Evolutionary conservation across 2,888 invertebrate species (phyloP), one percentile per base, ranked within the genome.

Genomic region (Amphipyra tragopoginis): DNA sequence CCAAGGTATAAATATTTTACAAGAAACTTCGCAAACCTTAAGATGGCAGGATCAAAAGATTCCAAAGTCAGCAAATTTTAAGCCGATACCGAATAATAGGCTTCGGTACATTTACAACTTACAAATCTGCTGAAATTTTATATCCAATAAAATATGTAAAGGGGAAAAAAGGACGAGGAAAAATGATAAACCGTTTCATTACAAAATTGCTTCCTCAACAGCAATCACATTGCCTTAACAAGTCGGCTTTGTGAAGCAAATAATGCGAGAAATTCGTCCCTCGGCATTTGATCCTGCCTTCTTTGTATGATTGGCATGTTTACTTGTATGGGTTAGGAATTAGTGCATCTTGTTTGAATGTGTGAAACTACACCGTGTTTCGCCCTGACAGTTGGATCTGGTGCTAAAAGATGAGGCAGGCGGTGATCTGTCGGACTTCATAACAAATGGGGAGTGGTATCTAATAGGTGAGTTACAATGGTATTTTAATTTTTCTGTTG

Each of bases 391-490:
- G 97, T 96, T 99, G 96, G 98, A 99, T 96, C 97, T 99, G 95
- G 97, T 98, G 94, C 97, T 99, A 92, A 98, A 99, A 95, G 98
- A 98, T 87, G 97, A 98, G 90, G 96, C 96, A 83, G 98, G 98
- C 81, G 99, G 99, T 80, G 99, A 99, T 95, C 96, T 98, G 85
- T 97, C 98, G 84, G 98, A 98, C 95, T 99, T 99, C 96, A 99
- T 99, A 92, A 98, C 98, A 85, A 99, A 99, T 92, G 99, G 99
- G 86, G 99, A 99, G 96, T 99, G 99, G 99, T 98, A 99, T 95
- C 96, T 99, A 89, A 97, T 99, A 96, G 99, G 99, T 99, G 95
- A 97, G 97, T 69, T 11, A 14, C 15, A 38, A 14, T 63, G 2
- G 29, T 56, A 21, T 10, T 21, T 26, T 8, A 9, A 36, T 40